Evolutionary conservation across 2,113 vertebrate species (phyloP), one percentile per base, ranked within the genome.

Genomic region (Leptodactylus fuscus): DNA sequence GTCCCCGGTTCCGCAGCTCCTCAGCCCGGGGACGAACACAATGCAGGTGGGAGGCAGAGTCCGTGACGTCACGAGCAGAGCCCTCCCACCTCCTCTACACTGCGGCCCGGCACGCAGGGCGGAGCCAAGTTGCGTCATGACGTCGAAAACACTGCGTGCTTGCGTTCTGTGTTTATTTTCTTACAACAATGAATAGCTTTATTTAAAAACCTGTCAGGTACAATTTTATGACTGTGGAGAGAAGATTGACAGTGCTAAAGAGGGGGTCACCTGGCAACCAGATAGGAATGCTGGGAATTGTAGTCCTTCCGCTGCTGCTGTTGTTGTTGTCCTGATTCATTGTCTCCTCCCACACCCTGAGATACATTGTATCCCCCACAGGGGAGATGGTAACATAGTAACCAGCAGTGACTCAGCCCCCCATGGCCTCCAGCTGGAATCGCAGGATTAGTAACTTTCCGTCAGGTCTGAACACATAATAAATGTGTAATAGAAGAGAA

Each of bases 31-130:
- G 44, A 53, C 3, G 24, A 62, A 55, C 70, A 75, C 82, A 73
- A 71, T 83, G 82, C 82, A 83, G 82, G 70, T 83, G 51, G 69
- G 70, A 74, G 70, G 82, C 51, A 41, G 18, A 36, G 48, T 11
- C n/a, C 2, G 49, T 75, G 70, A 83, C 82, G 82, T 83, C 82
- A 83, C 48, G 3, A 1, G 0, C 22, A 44, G 34, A 15, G 34
- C 16, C 27, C 70, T 5, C 70, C 69, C 34, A 60, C 76, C 81
- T 53, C 15, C 81, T 62, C 55, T 22, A 13, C 81, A 74, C 82
- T 83, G 82, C 82, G 48, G 82, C 69, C 51, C 29, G 22, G 70
- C 53, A 46, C 53, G 82, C 20, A 38, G n/a, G 81, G 82, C 49
- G 51, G 82, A 20, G 81, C 9, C n/a, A 27, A 0, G 2, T 12